Evolutionary conservation across 2,113 vertebrate species (phyloP).

Genomic region (Nematolebias whitei): DNA sequence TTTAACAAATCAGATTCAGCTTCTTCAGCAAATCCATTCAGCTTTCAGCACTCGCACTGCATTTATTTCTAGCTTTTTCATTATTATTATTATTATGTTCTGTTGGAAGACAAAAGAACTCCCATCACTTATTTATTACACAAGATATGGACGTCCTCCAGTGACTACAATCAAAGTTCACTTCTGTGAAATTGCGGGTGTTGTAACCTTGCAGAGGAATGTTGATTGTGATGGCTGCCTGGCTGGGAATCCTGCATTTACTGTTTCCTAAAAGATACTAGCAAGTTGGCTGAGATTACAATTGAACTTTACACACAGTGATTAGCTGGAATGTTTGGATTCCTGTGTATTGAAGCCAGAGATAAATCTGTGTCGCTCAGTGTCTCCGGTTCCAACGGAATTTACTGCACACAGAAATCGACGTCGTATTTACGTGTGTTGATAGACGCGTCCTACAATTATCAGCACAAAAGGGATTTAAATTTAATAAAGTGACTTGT

Average conservation of each 20-base stretch:
- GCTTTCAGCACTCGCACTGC: no score
- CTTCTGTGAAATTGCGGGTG: slow-evolving; percentile 56
- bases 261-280: slow-evolving; percentile 80
- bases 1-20: no score
- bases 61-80: not conserved
- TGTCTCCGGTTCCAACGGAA: slow-evolving; percentile 16
- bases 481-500: not conserved
- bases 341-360: slow-evolving; percentile 60
- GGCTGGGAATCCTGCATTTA: slow-evolving; percentile 74
- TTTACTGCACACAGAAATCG: not conserved
- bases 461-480: not conserved
- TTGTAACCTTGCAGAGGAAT: slow-evolving; percentile 79
- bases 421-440: not conserved
- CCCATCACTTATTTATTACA: slow-evolving; percentile 37
- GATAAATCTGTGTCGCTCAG: slow-evolving; percentile 65
- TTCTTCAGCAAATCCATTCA: no score
- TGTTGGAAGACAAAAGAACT: slow-evolving; percentile 7
- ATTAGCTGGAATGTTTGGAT: slow-evolving; percentile 78
- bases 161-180: slow-evolving; percentile 48
- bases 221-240: slow-evolving; percentile 77
- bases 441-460: not conserved
- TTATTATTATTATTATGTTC: not conserved
- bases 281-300: slow-evolving; percentile 69
- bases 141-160: slow-evolving; percentile 52
- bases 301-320: slow-evolving; percentile 79